Evolutionary conservation across 1,140 invertebrate genomes (phyloP).

Genomic region (Plodia interpunctella): DNA sequence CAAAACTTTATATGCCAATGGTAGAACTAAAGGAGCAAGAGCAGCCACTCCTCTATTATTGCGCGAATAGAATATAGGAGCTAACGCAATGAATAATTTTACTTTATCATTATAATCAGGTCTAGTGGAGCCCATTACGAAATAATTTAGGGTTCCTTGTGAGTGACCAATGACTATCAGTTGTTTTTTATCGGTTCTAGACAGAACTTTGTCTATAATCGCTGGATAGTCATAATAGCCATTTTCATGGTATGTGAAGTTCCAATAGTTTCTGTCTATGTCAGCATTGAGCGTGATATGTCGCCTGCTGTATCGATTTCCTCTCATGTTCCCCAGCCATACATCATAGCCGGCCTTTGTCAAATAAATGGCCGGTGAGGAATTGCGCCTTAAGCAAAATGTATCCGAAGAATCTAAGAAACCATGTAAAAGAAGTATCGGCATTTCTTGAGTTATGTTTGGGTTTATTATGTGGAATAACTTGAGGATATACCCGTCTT

Average conservation of each 20-base stretch:
- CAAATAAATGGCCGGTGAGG: conserved; percentile 49
- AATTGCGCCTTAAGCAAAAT: conserved; percentile 77
- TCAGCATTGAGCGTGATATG: conserved; percentile 68
- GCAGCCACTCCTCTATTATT: conserved; percentile 21
- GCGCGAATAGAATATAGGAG: conserved; percentile 75
- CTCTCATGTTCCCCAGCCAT: conserved; percentile 81
- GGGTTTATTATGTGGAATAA: conserved; percentile 17
- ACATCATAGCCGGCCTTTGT: conserved; percentile 80
- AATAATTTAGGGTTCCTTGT: conserved; percentile 77
- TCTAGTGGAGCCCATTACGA: conserved; percentile 42
- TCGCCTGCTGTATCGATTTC: conserved; percentile 79
- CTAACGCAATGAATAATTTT: conserved; percentile 77
- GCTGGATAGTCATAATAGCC: conserved; percentile 79
- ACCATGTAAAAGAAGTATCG: conserved; percentile 83
- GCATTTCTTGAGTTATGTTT: conserved; percentile 21
- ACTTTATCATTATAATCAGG: conserved; percentile 78
- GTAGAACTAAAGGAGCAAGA: conserved; percentile 15
- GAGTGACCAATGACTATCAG: conserved; percentile 65
- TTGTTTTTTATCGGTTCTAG: conserved; percentile 58
- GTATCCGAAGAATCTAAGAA: conserved; percentile 80
- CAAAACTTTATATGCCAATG: conserved; percentile 16
- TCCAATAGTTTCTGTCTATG: conserved; percentile 74
- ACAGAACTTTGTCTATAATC: conserved; percentile 78
- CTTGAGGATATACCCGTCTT: neutral
- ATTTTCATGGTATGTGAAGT: conserved; percentile 78